These are phyloP conservation scores for Pandemis corylana DNA, from an alignment of 2,888 invertebrate genomes.

Conservation along the genomic window DNA sequence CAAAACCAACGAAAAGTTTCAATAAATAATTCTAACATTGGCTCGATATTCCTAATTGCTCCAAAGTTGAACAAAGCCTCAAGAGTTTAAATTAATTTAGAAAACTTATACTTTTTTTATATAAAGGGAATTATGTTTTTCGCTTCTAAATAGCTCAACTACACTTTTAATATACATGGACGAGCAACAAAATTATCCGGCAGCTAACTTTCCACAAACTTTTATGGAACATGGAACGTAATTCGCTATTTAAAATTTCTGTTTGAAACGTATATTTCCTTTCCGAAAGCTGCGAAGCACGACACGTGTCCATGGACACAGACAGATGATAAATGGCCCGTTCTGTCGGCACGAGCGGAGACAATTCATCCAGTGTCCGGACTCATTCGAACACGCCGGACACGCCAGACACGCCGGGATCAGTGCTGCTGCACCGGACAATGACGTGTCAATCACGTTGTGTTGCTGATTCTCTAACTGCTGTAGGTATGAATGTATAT, in stretches of 20 bases:
- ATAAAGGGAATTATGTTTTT: not conserved
- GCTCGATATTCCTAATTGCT: constrained; percentile 30
- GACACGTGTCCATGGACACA: constrained; percentile 28
- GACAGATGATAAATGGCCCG: constrained; percentile 33
- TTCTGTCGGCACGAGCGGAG: constrained; percentile 16
- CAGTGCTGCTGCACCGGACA: constrained; percentile 13
- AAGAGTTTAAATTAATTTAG: not conserved
- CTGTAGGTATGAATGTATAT: no score
- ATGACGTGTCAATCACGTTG: constrained; percentile 1
- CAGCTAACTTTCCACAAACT: no score
- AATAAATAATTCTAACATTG: constrained; percentile 1
- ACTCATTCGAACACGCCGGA: not conserved
- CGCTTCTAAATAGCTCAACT: not conserved
- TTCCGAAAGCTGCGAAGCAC: not conserved
- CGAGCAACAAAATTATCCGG: no score
- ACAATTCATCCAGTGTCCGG: constrained; percentile 32
- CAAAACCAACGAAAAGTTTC: constrained; percentile 1
- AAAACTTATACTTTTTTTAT: not conserved
- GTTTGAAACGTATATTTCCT: constrained; percentile 1
- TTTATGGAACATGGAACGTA: no score
- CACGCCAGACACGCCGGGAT: not conserved
- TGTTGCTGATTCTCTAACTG: not conserved
- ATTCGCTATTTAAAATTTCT: not conserved
- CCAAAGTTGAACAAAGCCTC: constrained; percentile 12
- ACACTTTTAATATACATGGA: not conserved